Conservation (phyloP, 2,113 vertebrate genomes). For the Pipra filicauda region DNA sequence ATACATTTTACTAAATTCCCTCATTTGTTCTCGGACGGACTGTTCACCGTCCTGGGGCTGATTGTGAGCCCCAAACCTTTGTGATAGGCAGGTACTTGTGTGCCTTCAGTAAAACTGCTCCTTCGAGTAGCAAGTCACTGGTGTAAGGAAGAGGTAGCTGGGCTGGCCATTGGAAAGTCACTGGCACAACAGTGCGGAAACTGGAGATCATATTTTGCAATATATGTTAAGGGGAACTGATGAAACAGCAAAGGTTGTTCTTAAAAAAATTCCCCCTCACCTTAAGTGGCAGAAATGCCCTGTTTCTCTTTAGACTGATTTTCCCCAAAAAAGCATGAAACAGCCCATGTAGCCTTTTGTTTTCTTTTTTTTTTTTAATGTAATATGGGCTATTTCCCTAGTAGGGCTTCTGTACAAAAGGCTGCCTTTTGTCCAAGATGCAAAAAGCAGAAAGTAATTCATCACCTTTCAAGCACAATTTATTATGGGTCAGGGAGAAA, state of each 20-base stretch:
- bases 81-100: neutral
- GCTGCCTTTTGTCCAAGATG: constrained; percentile 6
- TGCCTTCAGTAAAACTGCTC: neutral
- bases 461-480: constrained; percentile 35
- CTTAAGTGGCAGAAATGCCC: neutral
- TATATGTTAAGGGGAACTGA: neutral
- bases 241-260: neutral
- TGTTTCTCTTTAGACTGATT: neutral
- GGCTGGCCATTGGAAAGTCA: neutral
- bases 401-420: neutral
- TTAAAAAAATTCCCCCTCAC: neutral
- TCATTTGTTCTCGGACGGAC: constrained; percentile 33
- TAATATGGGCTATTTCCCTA: neutral
- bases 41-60: neutral
- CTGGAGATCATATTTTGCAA: neutral
- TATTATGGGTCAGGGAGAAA: constrained; percentile 43
- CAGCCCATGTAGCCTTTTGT: neutral
- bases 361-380: neutral
- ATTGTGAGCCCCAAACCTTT: neutral
- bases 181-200: neutral
- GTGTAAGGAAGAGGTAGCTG: neutral
- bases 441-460: constrained; percentile 37
- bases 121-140: neutral
- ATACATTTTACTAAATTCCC: constrained; percentile 54
- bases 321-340: neutral